Percentiles rank a stretch among this genome's conserved stretches.
phyloP scores from a whole-genome alignment of 1,140 invertebrate genomes.

The Globodera ellingtonae region DNA sequence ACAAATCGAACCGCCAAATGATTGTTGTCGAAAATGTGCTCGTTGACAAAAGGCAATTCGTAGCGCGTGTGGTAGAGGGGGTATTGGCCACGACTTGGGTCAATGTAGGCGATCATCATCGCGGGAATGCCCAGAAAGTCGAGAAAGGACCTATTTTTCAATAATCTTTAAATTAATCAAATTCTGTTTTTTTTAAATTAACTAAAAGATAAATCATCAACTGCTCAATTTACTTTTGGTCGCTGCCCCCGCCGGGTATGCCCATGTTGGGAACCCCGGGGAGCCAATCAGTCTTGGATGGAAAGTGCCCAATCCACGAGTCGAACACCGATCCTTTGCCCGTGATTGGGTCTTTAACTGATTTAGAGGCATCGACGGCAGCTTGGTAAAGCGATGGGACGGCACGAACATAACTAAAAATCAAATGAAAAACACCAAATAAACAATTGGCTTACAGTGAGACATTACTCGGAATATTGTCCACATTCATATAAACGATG shows the following conservation, averaged over 20 bases:
- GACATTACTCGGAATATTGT: slow-evolving; percentile 48
- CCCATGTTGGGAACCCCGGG: slow-evolving; percentile 44
- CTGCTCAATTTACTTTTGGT: slow-evolving; percentile 37
- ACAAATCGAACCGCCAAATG: slow-evolving; percentile 42
- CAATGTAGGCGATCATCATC: slow-evolving; percentile 57
- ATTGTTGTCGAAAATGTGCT: slow-evolving; percentile 64
- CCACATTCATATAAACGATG: slow-evolving; percentile 61
- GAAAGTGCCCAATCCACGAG: slow-evolving; percentile 50
- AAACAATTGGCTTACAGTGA: slow-evolving; percentile 45
- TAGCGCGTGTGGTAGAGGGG: slow-evolving; percentile 68
- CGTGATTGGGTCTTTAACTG: slow-evolving; percentile 55
- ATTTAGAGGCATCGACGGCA: slow-evolving; percentile 55
- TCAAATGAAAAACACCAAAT: slow-evolving; percentile 36
- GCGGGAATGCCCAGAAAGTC: slow-evolving; percentile 63
- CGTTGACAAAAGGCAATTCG: slow-evolving; percentile 66
- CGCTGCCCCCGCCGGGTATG: slow-evolving; percentile 66
- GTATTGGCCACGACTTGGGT: slow-evolving; percentile 53
- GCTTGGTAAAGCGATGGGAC: slow-evolving; percentile 55
- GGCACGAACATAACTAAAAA: slow-evolving; percentile 51
- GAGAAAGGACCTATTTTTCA: slow-evolving; percentile 60
- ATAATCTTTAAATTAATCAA: background rate
- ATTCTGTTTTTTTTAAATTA: background rate
- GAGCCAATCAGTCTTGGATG: slow-evolving; percentile 7
- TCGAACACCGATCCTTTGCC: slow-evolving; percentile 57
- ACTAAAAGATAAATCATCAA: background rate